These are phyloP conservation scores for Pogonophryne albipinna DNA, from an alignment of 2,797 vertebrate species.

Conservation along the genomic window DNA sequence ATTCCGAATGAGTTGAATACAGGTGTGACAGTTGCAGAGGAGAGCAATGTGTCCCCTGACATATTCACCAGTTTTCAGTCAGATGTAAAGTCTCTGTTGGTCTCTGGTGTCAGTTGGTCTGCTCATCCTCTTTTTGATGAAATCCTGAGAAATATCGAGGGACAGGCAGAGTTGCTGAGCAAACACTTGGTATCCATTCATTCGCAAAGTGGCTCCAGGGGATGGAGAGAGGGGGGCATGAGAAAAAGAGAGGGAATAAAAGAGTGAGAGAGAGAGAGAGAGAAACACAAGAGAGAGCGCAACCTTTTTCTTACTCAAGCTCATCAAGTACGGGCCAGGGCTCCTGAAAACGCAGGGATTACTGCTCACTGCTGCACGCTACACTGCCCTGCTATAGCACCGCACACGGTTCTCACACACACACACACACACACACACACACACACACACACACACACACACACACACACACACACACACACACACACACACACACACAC, in stretches of 20 bases:
- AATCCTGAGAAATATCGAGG: slow-evolving; percentile 55
- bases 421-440: slow-evolving; percentile 55
- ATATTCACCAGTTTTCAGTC: not conserved
- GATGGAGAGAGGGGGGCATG: slow-evolving; percentile 67
- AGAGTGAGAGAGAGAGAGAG: slow-evolving; percentile 68
- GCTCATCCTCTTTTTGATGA: slow-evolving; percentile 41
- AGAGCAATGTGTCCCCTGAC: not conserved
- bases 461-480: slow-evolving; percentile 40
- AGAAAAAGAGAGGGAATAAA: slow-evolving; percentile 83
- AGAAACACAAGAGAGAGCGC: slow-evolving; percentile 73
- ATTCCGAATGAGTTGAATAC: not conserved
- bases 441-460: slow-evolving; percentile 41
- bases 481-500: slow-evolving; percentile 68
- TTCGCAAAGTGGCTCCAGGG: slow-evolving; percentile 85
- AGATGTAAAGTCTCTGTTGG: not conserved
- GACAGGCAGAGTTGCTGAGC: slow-evolving; percentile 88
- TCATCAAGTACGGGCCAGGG: slow-evolving; percentile 99
- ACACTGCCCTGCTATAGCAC: slow-evolving; percentile 83
- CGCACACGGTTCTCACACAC: slow-evolving; percentile 83
- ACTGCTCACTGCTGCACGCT: slow-evolving; percentile 91
- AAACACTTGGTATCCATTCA: slow-evolving; percentile 94
- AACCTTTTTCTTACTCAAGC: slow-evolving; percentile 98
- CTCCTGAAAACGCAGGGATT: slow-evolving; percentile 99
- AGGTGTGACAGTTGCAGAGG: not conserved
- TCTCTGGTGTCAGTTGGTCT: not conserved